Evolutionary conservation across 2,113 vertebrate genomes (phyloP).

Genomic region (Coregonus clupeaformis): DNA sequence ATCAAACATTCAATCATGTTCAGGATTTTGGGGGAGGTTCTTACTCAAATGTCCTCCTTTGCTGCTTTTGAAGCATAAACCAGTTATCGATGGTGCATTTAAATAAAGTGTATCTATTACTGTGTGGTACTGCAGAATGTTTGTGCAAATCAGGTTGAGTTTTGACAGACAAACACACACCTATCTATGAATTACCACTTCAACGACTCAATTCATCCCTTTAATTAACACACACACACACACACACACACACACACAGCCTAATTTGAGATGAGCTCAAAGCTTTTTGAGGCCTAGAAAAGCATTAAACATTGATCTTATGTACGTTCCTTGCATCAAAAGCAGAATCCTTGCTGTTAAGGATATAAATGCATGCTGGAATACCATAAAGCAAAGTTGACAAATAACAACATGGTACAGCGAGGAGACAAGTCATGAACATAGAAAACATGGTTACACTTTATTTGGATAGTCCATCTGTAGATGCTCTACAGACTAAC

Average conservation of each 20-base stretch:
- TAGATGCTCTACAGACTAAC: too few species aligned
- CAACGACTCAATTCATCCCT: not conserved
- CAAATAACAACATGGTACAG: constrained; percentile 4
- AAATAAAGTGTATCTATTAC: not conserved
- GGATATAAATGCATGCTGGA: constrained; percentile 22
- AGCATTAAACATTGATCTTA: not conserved
- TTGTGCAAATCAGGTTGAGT: not conserved
- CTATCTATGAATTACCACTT: not conserved
- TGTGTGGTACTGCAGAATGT: not conserved
- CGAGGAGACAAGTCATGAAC: too few species aligned
- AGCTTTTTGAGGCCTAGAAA: not conserved
- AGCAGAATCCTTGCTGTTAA: not conserved
- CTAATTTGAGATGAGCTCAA: constrained; percentile 21
- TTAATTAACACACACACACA: too few species aligned
- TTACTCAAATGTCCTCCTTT: too few species aligned
- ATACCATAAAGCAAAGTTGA: constrained; percentile 22
- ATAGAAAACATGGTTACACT: too few species aligned
- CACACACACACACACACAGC: not conserved
- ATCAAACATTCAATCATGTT: too few species aligned
- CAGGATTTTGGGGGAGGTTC: too few species aligned
- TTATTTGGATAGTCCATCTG: too few species aligned
- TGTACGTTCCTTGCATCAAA: constrained; percentile 27
- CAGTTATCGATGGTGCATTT: too few species aligned
- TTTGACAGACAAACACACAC: not conserved
- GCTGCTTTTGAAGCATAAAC: too few species aligned